Conservation (phyloP, 2,797 vertebrate species). For the Silurus aristotelis region DNA sequence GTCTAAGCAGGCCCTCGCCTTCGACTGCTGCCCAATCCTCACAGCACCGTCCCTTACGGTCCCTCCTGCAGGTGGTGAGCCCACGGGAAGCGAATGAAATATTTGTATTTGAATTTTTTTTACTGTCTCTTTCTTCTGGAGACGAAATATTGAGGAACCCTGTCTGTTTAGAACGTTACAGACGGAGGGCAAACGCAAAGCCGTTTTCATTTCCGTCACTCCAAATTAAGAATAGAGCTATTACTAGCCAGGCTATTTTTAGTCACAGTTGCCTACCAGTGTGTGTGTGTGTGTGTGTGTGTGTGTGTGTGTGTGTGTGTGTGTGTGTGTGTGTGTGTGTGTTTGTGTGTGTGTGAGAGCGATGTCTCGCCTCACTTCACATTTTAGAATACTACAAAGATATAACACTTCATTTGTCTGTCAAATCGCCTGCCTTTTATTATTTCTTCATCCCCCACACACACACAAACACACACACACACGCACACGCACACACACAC, state of each 20-base stretch:
- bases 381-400: background rate
- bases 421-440: background rate
- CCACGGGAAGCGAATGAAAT: too few relatives aligned
- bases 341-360: conserved; percentile 23
- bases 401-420: background rate
- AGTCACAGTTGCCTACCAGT: conserved; percentile 15
- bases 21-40: too few relatives aligned
- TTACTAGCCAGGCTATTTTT: conserved; percentile 34
- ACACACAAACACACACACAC: background rate
- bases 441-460: background rate
- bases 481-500: too few relatives aligned
- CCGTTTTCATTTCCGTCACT: background rate
- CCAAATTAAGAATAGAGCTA: conserved; percentile 54
- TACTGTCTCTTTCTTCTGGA: too few relatives aligned
- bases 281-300: conserved; percentile 1
- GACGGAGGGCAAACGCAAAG: background rate
- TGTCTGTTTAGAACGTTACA: too few relatives aligned
- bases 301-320: background rate
- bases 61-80: too few relatives aligned
- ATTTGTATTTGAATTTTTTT: too few relatives aligned
- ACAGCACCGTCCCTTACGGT: too few relatives aligned
- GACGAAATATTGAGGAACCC: too few relatives aligned
- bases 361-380: background rate
- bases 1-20: too few relatives aligned
- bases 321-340: too few relatives aligned